A percentile compares a stretch with the other conserved stretches of the same genome.
These are phyloP conservation scores for Keiferia lycopersicella DNA, from an alignment of 2,888 invertebrate genomes.

Conservation along the genomic window DNA sequence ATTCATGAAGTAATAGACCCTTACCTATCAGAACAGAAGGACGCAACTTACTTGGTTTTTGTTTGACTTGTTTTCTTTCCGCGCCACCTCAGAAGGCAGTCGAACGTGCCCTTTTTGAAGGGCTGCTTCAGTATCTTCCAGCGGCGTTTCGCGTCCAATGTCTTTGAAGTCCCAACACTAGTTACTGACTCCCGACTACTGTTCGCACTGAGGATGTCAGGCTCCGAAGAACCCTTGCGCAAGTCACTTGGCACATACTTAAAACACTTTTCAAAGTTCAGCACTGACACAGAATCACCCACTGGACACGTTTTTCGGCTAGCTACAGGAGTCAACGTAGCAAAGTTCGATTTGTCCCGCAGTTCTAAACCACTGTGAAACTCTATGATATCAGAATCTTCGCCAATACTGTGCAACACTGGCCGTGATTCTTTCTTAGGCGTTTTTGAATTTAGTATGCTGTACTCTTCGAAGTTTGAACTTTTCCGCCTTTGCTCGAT, in stretches of 20 bases:
- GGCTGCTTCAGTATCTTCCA: slow-evolving; percentile 67
- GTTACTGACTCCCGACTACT: slow-evolving; percentile 38
- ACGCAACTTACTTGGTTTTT: slow-evolving; percentile 58
- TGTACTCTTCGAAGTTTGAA: slow-evolving; percentile 67
- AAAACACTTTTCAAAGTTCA: slow-evolving; percentile 63
- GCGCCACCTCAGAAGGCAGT: slow-evolving; percentile 71
- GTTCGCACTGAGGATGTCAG: slow-evolving; percentile 62
- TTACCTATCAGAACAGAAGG: too few relatives aligned
- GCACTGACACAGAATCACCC: slow-evolving; percentile 57
- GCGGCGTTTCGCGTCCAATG: slow-evolving; percentile 60
- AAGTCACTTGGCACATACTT: slow-evolving; percentile 57
- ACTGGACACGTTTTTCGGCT: slow-evolving; percentile 62
- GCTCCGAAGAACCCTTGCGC: slow-evolving; percentile 67
- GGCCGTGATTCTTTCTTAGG: slow-evolving; percentile 44
- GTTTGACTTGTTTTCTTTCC: slow-evolving; percentile 58
- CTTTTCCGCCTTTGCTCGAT: slow-evolving; percentile 62
- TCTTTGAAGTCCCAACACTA: slow-evolving; percentile 52
- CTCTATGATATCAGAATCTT: slow-evolving; percentile 52
- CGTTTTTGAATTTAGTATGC: slow-evolving; percentile 66
- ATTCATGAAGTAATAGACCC: too few relatives aligned
- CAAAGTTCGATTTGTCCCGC: slow-evolving; percentile 53
- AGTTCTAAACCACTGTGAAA: slow-evolving; percentile 61
- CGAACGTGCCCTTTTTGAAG: slow-evolving; percentile 68
- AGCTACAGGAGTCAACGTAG: slow-evolving; percentile 68
- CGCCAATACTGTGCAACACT: slow-evolving; percentile 62